Base-by-base conservation (phyloP, 2,113 vertebrate genomes). In the Bubo blakistoni region DNA sequence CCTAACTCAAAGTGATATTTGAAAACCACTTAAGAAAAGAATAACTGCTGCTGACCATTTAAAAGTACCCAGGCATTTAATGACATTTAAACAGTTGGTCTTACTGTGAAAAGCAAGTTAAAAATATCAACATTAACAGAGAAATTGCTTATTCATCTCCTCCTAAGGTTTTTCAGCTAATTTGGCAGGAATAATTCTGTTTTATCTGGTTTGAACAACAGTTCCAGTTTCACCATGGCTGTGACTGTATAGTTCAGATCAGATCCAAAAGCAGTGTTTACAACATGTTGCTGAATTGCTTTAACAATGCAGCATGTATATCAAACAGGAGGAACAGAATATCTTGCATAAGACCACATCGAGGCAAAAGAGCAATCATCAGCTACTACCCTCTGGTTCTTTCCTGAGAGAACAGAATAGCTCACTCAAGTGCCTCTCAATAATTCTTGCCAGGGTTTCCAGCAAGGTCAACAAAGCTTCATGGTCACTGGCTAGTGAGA, bases 381-480 rank as follows among this genome's bases (percentile, higher is more conserved):
- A 70, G 58, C 65, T 83, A 47, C 93, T 92, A 94, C 77, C 55
- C 81, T 91, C 55, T 67, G 73, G 27, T 88, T 93, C 67, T 84
- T 93, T 92, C 63, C 86, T 59, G 74, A 81, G 81, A 92, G 70
- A 91, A 96, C 93, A 90, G 77, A 94, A 78, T 58, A 93, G 67
- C 81, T 81, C 22, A 18, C 77, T 94, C 63, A 97, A 96, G 81
- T 94, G 57, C 81, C 88, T 95, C 91, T 96, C 79, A 58, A 34
- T 88, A 92, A 95, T 94, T 93, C 94, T 96, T 95, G 57, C 88
- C 61, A 92, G 91, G 69, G 52, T 94, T 91, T 92, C 94, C 52
- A 96, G 80, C 52, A 83, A 95, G 92, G 95, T 94, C 92, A 97
- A 92, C 91, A 94, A 96, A 96, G 40, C 77, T 94, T 94, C 96